Evolutionary conservation across 2,888 invertebrate genomes (phyloP).

Genomic region (Melanargia galathea): DNA sequence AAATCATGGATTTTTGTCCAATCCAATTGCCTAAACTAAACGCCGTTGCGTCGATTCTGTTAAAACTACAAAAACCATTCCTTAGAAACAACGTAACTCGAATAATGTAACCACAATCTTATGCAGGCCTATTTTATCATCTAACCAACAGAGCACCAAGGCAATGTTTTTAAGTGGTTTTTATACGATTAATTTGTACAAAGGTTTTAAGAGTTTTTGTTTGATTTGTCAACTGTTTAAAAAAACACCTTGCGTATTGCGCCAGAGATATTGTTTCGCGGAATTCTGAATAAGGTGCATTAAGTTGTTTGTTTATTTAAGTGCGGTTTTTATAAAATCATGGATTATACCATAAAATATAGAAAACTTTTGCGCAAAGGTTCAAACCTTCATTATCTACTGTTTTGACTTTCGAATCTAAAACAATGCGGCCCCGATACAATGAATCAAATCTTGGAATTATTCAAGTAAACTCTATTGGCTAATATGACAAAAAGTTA

Average conservation of each 20-base stretch:
- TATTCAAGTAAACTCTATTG: slow-evolving; percentile 1
- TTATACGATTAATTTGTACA: slow-evolving; percentile 1
- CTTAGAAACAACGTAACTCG: slow-evolving; percentile 12
- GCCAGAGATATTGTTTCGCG: background rate
- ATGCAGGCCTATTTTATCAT: slow-evolving; percentile 21
- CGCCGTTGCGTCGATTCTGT: slow-evolving; percentile 8
- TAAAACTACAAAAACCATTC: slow-evolving; percentile 13
- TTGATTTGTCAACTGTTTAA: slow-evolving; percentile 1
- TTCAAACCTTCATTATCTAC: background rate
- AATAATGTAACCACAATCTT: slow-evolving; percentile 12
- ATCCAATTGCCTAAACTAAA: slow-evolving; percentile 10
- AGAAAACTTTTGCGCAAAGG: background rate
- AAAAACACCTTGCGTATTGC: slow-evolving; percentile 2
- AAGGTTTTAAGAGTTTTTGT: background rate
- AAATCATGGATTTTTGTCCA: background rate
- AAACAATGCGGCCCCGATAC: background rate
- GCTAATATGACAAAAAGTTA: background rate
- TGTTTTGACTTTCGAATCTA: background rate
- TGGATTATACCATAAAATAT: slow-evolving; percentile 10
- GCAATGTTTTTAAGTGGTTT: background rate
- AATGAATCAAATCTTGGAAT: slow-evolving; percentile 4
- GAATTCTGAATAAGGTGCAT: background rate
- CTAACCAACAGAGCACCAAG: background rate
- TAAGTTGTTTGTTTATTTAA: background rate
- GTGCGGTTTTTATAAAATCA: background rate